Evolutionary conservation across 2,797 vertebrate species (phyloP), one percentile per base, ranked within the genome.

Genomic region (Acanthurus leucopareius): DNA sequence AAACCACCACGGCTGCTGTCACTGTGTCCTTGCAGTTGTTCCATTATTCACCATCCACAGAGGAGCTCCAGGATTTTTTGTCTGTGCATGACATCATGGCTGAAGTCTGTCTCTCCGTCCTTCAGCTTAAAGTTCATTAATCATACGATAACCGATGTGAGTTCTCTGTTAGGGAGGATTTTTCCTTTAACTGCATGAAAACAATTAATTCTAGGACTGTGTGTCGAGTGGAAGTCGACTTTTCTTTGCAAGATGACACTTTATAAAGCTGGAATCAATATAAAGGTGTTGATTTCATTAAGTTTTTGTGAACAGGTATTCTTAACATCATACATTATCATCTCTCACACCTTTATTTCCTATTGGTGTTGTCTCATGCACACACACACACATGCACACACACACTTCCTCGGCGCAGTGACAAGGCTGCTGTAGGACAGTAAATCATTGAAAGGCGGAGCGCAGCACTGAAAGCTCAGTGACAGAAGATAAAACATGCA

Each of bases 401-500:
- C 71, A 77, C 57, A 58, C 72, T 60, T 82, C 49, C 49, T 57
- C 56, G 1, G 40, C 48, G 83, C 70, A 13, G 78, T 66, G 89
- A 80, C 47, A 44, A 64, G 69, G 85, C 86, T 57, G 77, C 85
- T 77, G 80, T 58, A 57, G 22, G 83, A 91, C 90, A 81, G 89
- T 94, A 94, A 94, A 94, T 95, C 93, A 92, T 42, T 65, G 79
- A 72, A 49, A 90, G 90, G 91, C 88, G 79, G 79, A 85, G 81
- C 53, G 61, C 75, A 0, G 70, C 7, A 28, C 86, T 85, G 90
- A 91, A 87, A 90, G 85, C 88, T 89, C 79, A 11, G 64, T 90
- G 94, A 93, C 91, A 93, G 91, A 82, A 90, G 88, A 94, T 94
- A 94, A 94, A 94, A 90, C 89, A 92, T 71, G 73, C 75, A 79